Conservation (phyloP, 2,797 vertebrate species). For the Balearica regulorum region DNA sequence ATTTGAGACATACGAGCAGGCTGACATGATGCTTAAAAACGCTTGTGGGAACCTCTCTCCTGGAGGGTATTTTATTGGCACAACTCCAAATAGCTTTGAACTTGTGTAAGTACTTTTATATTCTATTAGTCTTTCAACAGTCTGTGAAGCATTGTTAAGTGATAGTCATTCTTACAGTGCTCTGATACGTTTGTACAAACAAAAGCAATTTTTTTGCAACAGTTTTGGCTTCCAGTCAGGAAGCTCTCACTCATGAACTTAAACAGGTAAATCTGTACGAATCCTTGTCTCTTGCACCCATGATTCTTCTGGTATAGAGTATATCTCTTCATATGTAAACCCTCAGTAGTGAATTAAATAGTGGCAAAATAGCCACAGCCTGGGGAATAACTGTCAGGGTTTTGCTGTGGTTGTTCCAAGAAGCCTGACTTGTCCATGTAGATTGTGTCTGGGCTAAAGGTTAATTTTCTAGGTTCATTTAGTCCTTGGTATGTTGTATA, state of each 20-base stretch:
- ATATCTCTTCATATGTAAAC: background rate
- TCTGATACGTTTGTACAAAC: background rate
- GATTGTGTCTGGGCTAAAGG: background rate
- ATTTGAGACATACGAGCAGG: slow-evolving; percentile 90
- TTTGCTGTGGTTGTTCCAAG: background rate
- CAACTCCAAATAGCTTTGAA: slow-evolving; percentile 93
- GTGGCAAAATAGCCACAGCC: background rate
- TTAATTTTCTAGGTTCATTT: background rate
- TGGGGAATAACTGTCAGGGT: background rate
- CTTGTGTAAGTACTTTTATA: slow-evolving; percentile 83
- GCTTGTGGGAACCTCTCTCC: slow-evolving; percentile 89
- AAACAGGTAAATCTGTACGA: background rate
- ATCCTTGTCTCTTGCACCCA: background rate
- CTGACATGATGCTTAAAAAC: slow-evolving; percentile 92
- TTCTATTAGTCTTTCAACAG: background rate
- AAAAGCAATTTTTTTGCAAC: background rate
- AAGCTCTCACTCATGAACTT: background rate
- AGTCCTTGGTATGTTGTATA: background rate
- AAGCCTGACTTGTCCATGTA: background rate
- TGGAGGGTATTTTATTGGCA: slow-evolving; percentile 95
- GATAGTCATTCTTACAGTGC: background rate
- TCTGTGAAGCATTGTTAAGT: background rate
- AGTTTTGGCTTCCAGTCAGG: background rate
- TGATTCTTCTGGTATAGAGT: background rate
- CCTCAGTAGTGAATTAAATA: background rate